These are phyloP conservation scores for Actias luna DNA, from an alignment of 2,888 invertebrate species.

Conservation along the genomic window DNA sequence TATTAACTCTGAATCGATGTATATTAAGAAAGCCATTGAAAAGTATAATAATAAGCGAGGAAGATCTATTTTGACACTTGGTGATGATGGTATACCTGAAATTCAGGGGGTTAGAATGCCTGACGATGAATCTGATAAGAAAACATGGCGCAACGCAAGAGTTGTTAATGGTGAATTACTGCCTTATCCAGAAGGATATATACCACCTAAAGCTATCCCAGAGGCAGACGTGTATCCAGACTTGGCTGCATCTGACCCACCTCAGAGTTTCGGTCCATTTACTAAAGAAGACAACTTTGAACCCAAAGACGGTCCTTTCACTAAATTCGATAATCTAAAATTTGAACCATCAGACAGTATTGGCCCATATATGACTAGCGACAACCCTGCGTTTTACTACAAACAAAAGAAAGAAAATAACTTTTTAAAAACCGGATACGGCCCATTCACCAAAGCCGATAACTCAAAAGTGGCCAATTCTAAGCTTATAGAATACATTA, in stretches of 20 bases:
- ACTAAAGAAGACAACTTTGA: constrained; percentile 83
- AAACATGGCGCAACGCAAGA: constrained; percentile 93
- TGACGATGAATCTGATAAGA: constrained; percentile 91
- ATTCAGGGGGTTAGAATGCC: constrained; percentile 92
- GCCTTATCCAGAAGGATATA: constrained; percentile 87
- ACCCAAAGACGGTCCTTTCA: constrained; percentile 81
- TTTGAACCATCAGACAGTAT: constrained; percentile 59
- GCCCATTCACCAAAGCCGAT: constrained; percentile 84
- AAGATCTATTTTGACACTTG: constrained; percentile 84
- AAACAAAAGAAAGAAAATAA: constrained; percentile 72
- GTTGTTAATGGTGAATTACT: constrained; percentile 92
- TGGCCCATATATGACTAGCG: constrained; percentile 61
- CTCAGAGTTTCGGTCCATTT: constrained; percentile 80
- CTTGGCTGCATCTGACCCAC: constrained; percentile 50
- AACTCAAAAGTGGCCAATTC: constrained; percentile 82
- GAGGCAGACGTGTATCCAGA: constrained; percentile 81
- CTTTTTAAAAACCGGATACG: constrained; percentile 75
- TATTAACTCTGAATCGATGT: constrained; percentile 85
- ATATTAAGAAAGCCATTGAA: constrained; percentile 77
- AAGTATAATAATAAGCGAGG: constrained; percentile 82
- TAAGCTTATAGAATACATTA: constrained; percentile 84
- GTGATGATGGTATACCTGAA: constrained; percentile 88
- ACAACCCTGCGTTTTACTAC: constrained; percentile 59
- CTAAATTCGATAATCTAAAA: constrained; percentile 81
- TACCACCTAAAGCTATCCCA: constrained; percentile 83